These are phyloP conservation scores for Chymomyza procnemis DNA, from an alignment of 2,888 invertebrate species.

Conservation along the genomic window DNA sequence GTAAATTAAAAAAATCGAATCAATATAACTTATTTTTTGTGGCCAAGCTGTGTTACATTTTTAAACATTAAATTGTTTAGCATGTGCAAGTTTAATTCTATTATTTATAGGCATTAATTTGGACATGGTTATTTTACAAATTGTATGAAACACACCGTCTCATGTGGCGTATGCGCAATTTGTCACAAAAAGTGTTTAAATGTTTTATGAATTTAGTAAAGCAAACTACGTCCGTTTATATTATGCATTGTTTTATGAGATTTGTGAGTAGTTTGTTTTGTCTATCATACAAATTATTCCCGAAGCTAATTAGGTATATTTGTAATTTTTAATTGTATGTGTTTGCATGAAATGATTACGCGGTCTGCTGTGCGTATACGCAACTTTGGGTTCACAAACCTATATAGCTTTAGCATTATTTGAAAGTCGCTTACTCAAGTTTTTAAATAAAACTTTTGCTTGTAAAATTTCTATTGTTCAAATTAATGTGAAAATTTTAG, in stretches of 20 bases:
- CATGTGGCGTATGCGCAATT: constrained; percentile 48
- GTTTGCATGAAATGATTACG: too few species aligned
- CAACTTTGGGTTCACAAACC: too few species aligned
- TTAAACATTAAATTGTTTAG: background rate
- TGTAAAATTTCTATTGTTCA: too few species aligned
- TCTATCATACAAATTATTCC: background rate
- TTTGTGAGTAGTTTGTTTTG: background rate
- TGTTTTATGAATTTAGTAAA: background rate
- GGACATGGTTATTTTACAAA: constrained; percentile 14
- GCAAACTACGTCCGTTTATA: background rate
- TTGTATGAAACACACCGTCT: constrained; percentile 23
- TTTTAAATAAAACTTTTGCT: too few species aligned
- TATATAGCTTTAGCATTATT: too few species aligned
- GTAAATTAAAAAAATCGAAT: background rate
- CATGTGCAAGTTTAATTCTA: constrained; percentile 20
- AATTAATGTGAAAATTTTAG: too few species aligned
- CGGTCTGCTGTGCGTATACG: too few species aligned
- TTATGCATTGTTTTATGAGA: background rate
- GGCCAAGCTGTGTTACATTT: background rate
- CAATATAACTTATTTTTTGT: constrained; percentile 51
- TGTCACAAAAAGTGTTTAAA: constrained; percentile 23
- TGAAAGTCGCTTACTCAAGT: too few species aligned
- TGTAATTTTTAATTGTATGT: constrained; percentile 18
- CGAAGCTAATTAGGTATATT: constrained; percentile 17
- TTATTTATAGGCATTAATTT: constrained; percentile 21